phyloP scores from a whole-genome alignment of 2,888 invertebrate species.

The Protodeltote pygarga region DNA sequence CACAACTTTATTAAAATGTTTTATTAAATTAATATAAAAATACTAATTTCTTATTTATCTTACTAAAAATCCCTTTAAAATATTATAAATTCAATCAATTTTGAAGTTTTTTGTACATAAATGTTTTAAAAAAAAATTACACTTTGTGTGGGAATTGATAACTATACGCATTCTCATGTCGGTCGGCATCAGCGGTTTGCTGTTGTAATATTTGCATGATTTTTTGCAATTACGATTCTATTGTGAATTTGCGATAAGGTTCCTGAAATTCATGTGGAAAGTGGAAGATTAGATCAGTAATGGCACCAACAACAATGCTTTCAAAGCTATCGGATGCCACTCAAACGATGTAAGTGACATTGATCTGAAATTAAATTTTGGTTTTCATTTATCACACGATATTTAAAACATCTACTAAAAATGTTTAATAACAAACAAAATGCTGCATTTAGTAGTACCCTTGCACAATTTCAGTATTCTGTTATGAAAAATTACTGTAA shows the following conservation, averaged over 20 bases:
- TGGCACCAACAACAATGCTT: slow-evolving; percentile 79
- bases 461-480: background rate
- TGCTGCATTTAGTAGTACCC: background rate
- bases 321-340: slow-evolving; percentile 78
- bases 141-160: slow-evolving; percentile 11
- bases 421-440: background rate
- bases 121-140: background rate
- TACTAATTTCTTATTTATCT: no score
- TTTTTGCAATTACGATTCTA: slow-evolving; percentile 61
- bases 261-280: slow-evolving; percentile 71
- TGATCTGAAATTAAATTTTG: slow-evolving; percentile 36
- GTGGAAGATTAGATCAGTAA: slow-evolving; percentile 61
- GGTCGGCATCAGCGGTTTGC: slow-evolving; percentile 74
- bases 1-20: background rate
- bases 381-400: slow-evolving; percentile 30
- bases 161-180: slow-evolving; percentile 68
- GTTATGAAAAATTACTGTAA: slow-evolving; percentile 17
- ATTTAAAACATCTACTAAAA: slow-evolving; percentile 15
- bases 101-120: background rate
- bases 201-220: slow-evolving; percentile 67
- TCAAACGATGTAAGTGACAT: slow-evolving; percentile 81
- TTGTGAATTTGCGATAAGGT: slow-evolving; percentile 46
- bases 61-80: no score
- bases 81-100: no score
- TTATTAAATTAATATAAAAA: no score